Evolutionary conservation across 2,888 invertebrate genomes (phyloP).

Genomic region (Tortricodes alternella): DNA sequence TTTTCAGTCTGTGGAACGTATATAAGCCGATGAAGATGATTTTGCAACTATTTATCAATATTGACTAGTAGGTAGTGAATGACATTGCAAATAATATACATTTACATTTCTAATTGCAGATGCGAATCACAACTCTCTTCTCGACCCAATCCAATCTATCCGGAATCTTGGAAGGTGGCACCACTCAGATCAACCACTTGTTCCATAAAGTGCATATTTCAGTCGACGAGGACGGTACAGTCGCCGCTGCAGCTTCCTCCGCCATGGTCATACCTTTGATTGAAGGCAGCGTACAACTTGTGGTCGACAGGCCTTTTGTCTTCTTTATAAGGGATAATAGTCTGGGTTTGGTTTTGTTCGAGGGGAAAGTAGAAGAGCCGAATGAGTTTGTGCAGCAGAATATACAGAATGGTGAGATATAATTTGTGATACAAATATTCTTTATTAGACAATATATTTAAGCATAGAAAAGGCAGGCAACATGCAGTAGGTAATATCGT

Average conservation of each 20-base stretch:
- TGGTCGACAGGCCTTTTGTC: slow-evolving; percentile 84
- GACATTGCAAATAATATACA: neutral
- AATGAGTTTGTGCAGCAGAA: slow-evolving; percentile 39
- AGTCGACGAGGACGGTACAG: slow-evolving; percentile 85
- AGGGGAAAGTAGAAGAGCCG: slow-evolving; percentile 83
- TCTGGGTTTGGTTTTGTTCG: slow-evolving; percentile 83
- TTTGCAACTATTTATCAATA: neutral
- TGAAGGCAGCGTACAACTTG: slow-evolving; percentile 75
- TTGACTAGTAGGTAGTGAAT: neutral
- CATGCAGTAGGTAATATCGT: no score
- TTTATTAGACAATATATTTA: neutral
- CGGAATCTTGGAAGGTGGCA: slow-evolving; percentile 70
- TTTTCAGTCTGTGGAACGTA: no score
- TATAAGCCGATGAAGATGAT: no score
- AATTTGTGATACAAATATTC: no score
- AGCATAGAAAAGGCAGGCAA: neutral
- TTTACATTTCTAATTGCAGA: slow-evolving; percentile 64
- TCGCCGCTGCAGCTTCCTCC: slow-evolving; percentile 84
- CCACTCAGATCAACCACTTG: slow-evolving; percentile 77
- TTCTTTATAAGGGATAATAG: slow-evolving; percentile 84
- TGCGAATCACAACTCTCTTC: slow-evolving; percentile 83
- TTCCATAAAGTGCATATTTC: slow-evolving; percentile 85
- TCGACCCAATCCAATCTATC: slow-evolving; percentile 79
- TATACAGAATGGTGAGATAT: slow-evolving; percentile 14
- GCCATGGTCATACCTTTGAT: slow-evolving; percentile 84